Evolutionary conservation across 2,888 invertebrate genomes (phyloP).

Genomic region (Cremastobaeus sp.): DNA sequence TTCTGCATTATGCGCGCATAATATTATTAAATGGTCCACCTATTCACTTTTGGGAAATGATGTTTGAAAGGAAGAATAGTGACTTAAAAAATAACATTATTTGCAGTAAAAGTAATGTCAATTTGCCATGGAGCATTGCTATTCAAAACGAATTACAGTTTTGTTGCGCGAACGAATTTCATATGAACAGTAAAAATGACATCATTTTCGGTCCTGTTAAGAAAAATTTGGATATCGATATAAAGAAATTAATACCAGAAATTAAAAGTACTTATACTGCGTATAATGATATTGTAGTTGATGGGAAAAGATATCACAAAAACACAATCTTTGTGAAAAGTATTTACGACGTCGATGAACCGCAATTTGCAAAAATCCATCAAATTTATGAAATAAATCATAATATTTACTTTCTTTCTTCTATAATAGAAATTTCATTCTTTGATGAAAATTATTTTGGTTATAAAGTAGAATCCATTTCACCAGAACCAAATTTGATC

Average conservation of each 20-base stretch:
- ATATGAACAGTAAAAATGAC: background rate
- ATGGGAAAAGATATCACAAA: conserved; percentile 13
- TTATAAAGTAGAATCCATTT: conserved; percentile 16
- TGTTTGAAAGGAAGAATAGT: conserved; percentile 41
- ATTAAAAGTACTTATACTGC: conserved; percentile 4
- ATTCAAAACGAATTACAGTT: conserved; percentile 27
- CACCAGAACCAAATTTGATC: conserved; percentile 5
- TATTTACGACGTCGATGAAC: conserved; percentile 29
- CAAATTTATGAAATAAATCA: conserved; percentile 27
- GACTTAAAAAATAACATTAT: conserved; percentile 19
- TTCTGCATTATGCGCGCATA: conserved; percentile 28
- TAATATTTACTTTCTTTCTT: conserved; percentile 22
- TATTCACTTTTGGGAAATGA: conserved; percentile 44
- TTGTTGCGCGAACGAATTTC: conserved; percentile 24
- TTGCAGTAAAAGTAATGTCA: conserved; percentile 13
- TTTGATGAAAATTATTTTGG: conserved; percentile 39
- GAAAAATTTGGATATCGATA: conserved; percentile 12
- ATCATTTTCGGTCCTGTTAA: conserved; percentile 26
- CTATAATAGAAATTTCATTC: conserved; percentile 18
- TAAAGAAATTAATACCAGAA: conserved; percentile 8
- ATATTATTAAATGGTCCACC: conserved; percentile 32
- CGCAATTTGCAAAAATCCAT: conserved; percentile 29
- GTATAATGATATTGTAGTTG: conserved; percentile 19
- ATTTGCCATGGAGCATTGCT: conserved; percentile 32
- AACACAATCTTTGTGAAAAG: conserved; percentile 28